Conservation (phyloP, 2,888 invertebrate genomes). For the Polydrusus cervinus region DNA sequence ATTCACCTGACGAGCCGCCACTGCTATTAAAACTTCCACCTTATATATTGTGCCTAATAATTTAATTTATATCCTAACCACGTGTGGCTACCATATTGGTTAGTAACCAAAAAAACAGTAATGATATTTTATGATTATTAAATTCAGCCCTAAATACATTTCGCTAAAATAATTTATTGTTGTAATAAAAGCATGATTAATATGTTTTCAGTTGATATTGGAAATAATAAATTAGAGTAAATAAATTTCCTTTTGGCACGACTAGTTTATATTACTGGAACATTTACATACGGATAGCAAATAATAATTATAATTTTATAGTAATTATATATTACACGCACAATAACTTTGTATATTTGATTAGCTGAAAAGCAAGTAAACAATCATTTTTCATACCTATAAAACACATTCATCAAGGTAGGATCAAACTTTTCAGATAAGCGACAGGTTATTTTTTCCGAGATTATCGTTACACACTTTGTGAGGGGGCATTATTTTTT, state of each 20-base stretch:
- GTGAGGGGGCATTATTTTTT: too few relatives aligned
- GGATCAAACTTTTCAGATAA: too few relatives aligned
- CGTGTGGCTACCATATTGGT: slow-evolving; percentile 9
- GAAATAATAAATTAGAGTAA: slow-evolving; percentile 23
- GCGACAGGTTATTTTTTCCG: too few relatives aligned
- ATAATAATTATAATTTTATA: slow-evolving; percentile 10
- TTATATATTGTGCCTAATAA: too few relatives aligned
- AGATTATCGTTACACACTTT: too few relatives aligned
- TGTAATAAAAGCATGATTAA: slow-evolving; percentile 26
- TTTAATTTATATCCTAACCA: slow-evolving; percentile 2
- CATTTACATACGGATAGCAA: background rate
- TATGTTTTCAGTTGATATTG: slow-evolving; percentile 24
- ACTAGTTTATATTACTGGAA: slow-evolving; percentile 7
- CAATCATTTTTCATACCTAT: too few relatives aligned
- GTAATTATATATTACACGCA: background rate
- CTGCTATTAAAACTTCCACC: too few relatives aligned
- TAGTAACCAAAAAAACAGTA: slow-evolving; percentile 14
- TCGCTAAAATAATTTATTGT: slow-evolving; percentile 14
- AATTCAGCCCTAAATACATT: slow-evolving; percentile 23
- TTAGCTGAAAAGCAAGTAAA: too few relatives aligned
- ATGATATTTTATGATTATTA: slow-evolving; percentile 31
- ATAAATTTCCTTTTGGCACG: slow-evolving; percentile 18
- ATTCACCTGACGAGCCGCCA: too few relatives aligned
- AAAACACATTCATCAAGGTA: too few relatives aligned
- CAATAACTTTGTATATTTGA: background rate